Evolutionary conservation across 2,888 invertebrate species (phyloP), one percentile per base, ranked within the genome.

Genomic region (Aleiodes testaceus): DNA sequence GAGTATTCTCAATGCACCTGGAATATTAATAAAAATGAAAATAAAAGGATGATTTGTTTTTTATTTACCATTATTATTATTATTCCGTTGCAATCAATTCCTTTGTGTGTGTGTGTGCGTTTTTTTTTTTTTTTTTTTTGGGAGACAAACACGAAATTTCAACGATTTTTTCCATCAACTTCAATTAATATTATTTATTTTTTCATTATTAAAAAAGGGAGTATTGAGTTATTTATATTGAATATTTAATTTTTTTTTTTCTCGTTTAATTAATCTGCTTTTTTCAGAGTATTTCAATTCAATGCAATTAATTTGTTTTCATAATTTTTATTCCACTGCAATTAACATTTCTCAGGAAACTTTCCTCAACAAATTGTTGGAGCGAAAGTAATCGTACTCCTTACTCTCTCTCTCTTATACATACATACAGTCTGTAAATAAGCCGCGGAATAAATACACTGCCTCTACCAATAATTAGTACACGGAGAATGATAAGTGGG

Each of bases 401-500:
- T 42, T 22, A 52, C 36, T 52, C 36, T 36, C 36, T 26, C 5
- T 36, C 36, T 11, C 36, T 36, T 36, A 36, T 55, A 26, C 26
- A 26, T 26, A 26, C 26, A 26, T 26, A 12, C 9, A 49, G 47
- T 36, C 67, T 45, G 64, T 53, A 66, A 72, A 72, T 69, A 52
- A 68, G 52, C 30, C 49, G 42, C 55, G 49, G 26, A 42, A 36
- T 36, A 36, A 9, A 64, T 59, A 53, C 36, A 72, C 65, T 49
- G 61, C 42, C 61, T 42, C 64, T 69, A 47, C 70, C 73, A 64
- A 74, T 75, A 76, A 77, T 77, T 77, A 76, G 76, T 49, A 72
- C 70, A 72, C 64, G 47, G 66, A 74, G 74, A 73, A 76, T 74
- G 74, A 77, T 72, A 71, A 76, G 74, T 75, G 69, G 74, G 53